Conservation (phyloP, 2,113 vertebrate genomes). For the Marmota monax region DNA sequence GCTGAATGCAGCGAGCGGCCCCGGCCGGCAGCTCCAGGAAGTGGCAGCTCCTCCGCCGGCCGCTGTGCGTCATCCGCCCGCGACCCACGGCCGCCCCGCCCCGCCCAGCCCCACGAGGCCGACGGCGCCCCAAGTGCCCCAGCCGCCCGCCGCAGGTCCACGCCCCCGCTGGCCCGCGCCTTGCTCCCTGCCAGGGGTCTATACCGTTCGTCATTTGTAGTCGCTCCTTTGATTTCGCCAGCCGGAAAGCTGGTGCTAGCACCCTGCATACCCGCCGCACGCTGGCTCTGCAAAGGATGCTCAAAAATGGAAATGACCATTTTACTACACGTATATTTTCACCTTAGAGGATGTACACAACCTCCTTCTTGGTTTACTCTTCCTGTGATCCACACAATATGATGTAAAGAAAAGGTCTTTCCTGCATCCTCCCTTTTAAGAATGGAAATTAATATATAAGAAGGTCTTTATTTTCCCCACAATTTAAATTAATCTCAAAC, state of each 20-base stretch:
- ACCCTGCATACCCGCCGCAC: not conserved
- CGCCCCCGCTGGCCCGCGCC: accelerated
- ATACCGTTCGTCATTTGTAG: accelerated
- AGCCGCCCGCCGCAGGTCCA: accelerated
- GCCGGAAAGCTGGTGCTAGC: not conserved
- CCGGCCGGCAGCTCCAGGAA: conserved; percentile 69
- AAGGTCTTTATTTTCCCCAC: not conserved
- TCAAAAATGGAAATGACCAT: not conserved
- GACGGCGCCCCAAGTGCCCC: not conserved
- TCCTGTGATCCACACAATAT: not conserved
- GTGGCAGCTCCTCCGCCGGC: conserved; percentile 56
- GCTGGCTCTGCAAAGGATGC: not conserved
- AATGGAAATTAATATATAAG: not conserved
- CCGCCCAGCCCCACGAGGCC: not conserved
- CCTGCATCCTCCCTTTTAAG: not conserved
- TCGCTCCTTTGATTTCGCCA: accelerated
- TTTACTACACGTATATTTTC: not conserved
- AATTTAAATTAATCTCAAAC: not conserved
- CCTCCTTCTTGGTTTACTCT: not conserved
- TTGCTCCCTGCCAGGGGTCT: accelerated
- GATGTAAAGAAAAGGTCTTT: not conserved
- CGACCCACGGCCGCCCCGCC: conserved; percentile 58
- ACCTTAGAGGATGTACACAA: not conserved
- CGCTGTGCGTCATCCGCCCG: conserved; percentile 62
- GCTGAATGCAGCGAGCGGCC: conserved; percentile 22